Evolutionary conservation across 2,113 vertebrate species (phyloP).

Genomic region (Panthera uncia): DNA sequence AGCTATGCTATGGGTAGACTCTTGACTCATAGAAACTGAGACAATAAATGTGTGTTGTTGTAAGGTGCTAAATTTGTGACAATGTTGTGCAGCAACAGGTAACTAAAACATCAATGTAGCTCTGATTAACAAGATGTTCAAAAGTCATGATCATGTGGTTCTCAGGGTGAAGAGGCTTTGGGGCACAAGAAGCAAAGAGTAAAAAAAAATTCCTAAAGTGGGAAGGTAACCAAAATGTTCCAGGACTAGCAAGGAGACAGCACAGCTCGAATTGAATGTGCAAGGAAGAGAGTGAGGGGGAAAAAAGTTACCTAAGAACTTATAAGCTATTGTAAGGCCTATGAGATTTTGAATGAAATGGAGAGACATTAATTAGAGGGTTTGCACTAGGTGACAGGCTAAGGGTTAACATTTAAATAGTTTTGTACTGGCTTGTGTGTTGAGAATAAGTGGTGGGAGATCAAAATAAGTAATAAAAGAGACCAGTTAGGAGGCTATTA

Average conservation of each 20-base stretch:
- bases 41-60: neutral
- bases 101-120: neutral
- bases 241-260: neutral
- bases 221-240: neutral
- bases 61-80: neutral
- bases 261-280: neutral
- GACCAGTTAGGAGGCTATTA: neutral
- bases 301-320: neutral
- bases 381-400: neutral
- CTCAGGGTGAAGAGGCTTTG: neutral
- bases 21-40: neutral
- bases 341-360: constrained; percentile 12
- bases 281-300: neutral
- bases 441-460: neutral
- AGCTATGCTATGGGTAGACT: neutral
- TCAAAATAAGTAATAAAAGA: neutral
- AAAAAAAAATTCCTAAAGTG: neutral
- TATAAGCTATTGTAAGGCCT: neutral
- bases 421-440: neutral
- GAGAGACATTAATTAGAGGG: neutral
- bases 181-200: neutral
- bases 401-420: neutral
- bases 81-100: neutral
- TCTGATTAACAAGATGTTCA: neutral
- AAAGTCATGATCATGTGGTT: neutral